Evolutionary conservation across 1,140 invertebrate genomes (phyloP).

Genomic region (Mactra quadrangularis): DNA sequence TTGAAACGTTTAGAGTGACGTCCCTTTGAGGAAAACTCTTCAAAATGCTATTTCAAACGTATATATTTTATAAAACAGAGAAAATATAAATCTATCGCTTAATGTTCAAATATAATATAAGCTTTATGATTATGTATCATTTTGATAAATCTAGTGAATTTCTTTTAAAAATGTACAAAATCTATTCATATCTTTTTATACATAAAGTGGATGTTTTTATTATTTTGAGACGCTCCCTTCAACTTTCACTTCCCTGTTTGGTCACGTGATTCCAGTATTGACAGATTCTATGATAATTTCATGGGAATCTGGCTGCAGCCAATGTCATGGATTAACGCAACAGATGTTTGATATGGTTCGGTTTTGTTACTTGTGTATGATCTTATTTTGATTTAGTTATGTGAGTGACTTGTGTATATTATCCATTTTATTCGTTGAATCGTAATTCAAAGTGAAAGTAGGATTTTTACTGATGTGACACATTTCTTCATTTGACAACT

Average conservation of each 20-base stretch:
- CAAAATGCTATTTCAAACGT: too few relatives aligned
- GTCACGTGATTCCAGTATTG: conserved; percentile 59
- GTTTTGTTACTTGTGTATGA: not conserved
- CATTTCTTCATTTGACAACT: not conserved
- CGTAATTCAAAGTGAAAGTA: conserved; percentile 35
- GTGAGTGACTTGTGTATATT: not conserved
- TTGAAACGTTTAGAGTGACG: too few relatives aligned
- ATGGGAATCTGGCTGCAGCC: conserved; percentile 15
- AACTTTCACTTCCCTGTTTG: conserved; percentile 61
- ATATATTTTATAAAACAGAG: too few relatives aligned
- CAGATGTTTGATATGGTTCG: conserved; percentile 5
- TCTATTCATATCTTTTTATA: too few relatives aligned
- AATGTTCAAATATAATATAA: too few relatives aligned
- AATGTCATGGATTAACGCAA: conserved; percentile 37
- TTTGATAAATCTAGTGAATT: too few relatives aligned
- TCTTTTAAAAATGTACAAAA: too few relatives aligned
- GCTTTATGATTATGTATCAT: too few relatives aligned
- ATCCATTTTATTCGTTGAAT: not conserved
- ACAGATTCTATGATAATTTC: conserved; percentile 59
- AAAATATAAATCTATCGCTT: too few relatives aligned
- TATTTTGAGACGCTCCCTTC: conserved; percentile 16
- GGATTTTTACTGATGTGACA: not conserved
- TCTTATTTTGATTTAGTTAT: not conserved
- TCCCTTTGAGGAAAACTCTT: too few relatives aligned
- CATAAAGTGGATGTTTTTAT: not conserved